Percentiles rank a stretch among this genome's conserved stretches.
Evolutionary conservation across 2,888 invertebrate genomes (phyloP).

Genomic region (Microplitis manilae): DNA sequence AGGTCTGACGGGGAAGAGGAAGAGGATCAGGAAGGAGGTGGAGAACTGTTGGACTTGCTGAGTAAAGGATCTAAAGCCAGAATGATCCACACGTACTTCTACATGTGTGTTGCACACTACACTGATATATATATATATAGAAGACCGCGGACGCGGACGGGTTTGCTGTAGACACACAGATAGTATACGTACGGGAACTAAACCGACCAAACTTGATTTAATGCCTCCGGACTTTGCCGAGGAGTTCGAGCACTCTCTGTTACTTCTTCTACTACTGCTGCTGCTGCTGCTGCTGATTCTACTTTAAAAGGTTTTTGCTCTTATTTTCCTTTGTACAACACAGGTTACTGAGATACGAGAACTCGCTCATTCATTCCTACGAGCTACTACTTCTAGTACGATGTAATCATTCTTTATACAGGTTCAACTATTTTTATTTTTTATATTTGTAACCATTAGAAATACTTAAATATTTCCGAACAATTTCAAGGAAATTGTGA

Average conservation of each 20-base stretch:
- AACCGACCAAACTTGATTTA: conserved; percentile 65
- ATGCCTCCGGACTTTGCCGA: conserved; percentile 57
- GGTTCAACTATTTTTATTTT: background rate
- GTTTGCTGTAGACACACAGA: conserved; percentile 22
- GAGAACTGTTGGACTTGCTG: conserved; percentile 18
- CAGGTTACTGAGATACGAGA: background rate
- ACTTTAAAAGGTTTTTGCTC: background rate
- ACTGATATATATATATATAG: conserved; percentile 17
- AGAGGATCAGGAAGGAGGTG: conserved; percentile 22
- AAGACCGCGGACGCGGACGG: conserved; percentile 37
- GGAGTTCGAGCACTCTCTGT: conserved; percentile 37
- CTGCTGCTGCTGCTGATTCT: conserved; percentile 11
- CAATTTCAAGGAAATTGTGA: too few species aligned
- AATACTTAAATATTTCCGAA: too few species aligned
- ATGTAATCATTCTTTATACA: background rate
- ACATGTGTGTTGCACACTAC: conserved; percentile 19
- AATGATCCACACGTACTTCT: conserved; percentile 42
- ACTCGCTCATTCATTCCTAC: conserved; percentile 23
- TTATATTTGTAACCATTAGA: too few species aligned
- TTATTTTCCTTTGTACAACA: conserved; percentile 2
- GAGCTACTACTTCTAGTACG: background rate
- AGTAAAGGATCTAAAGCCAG: conserved; percentile 34
- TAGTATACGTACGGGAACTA: conserved; percentile 27
- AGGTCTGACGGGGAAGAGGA: conserved; percentile 44
- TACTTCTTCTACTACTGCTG: conserved; percentile 29